Percentiles rank a stretch among this genome's conserved stretches.
phyloP scores from a whole-genome alignment of 2,888 invertebrate genomes.

The Caenorhabditis doughertyi region DNA sequence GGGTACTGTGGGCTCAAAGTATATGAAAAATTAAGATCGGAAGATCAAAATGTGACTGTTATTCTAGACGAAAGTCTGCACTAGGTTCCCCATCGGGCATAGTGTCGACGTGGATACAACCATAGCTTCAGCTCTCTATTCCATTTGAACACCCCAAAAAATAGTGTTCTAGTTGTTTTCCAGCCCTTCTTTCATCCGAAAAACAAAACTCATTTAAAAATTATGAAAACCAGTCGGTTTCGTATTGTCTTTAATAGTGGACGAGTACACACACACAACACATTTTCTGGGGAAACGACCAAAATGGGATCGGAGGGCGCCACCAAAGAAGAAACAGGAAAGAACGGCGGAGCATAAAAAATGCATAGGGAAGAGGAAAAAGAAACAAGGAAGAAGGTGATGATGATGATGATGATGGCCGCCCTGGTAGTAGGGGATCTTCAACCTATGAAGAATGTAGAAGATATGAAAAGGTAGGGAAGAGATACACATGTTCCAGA shows the following conservation, averaged over 20 bases:
- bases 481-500: constrained; percentile 35
- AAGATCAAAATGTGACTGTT: too few relatives aligned
- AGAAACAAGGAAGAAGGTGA: constrained; percentile 2
- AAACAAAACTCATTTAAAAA: neutral
- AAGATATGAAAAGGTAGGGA: constrained; percentile 13
- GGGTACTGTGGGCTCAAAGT: neutral
- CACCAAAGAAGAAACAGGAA: constrained; percentile 13
- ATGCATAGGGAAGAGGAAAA: constrained; percentile 33
- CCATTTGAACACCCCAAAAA: too few relatives aligned
- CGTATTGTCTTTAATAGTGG: neutral
- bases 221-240: neutral
- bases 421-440: constrained; percentile 12
- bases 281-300: constrained; percentile 14
- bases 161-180: neutral
- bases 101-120: too few relatives aligned
- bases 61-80: too few relatives aligned
- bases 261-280: neutral
- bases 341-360: constrained; percentile 47
- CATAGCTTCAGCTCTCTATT: too few relatives aligned
- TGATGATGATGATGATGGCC: constrained; percentile 29
- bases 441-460: constrained; percentile 1
- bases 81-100: too few relatives aligned
- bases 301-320: neutral
- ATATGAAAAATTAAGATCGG: too few relatives aligned
- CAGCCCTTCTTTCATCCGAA: neutral